Evolutionary conservation across 1,140 invertebrate species (phyloP).

Genomic region (Drosophila pandora): DNA sequence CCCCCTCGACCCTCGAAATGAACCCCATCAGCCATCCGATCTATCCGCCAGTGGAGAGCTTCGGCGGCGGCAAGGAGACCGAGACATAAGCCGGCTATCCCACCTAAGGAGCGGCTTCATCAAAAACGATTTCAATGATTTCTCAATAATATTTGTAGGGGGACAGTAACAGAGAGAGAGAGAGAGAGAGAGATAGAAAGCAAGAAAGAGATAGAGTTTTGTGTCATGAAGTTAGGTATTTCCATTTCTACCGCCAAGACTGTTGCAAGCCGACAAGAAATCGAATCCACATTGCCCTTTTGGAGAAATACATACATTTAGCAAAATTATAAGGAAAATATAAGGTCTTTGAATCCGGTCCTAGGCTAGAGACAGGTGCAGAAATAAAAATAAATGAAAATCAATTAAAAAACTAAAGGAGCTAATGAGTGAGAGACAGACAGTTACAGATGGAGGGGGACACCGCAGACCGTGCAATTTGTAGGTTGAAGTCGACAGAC

Average conservation of each 20-base stretch:
- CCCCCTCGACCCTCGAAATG: conserved; percentile 93
- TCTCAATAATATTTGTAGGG: conserved; percentile 78
- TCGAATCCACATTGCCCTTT: conserved; percentile 27
- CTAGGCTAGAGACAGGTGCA: conserved; percentile 37
- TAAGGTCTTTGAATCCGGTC: conserved; percentile 28
- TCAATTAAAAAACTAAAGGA: neutral
- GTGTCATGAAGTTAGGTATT: conserved; percentile 52
- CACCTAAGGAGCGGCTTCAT: conserved; percentile 17
- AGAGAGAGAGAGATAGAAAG: conserved; percentile 9
- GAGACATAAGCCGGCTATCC: conserved; percentile 86
- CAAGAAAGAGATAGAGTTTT: conserved; percentile 12
- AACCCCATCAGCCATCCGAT: conserved; percentile 86
- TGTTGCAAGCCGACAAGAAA: conserved; percentile 21
- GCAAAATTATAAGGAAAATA: conserved; percentile 41
- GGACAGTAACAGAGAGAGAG: conserved; percentile 28
- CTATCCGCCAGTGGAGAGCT: conserved; percentile 91
- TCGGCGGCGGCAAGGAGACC: conserved; percentile 89
- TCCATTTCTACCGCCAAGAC: conserved; percentile 44
- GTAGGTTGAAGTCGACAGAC: conserved; percentile 67
- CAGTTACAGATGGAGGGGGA: conserved; percentile 20
- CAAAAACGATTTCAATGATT: conserved; percentile 80
- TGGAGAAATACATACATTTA: conserved; percentile 45
- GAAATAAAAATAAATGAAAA: neutral
- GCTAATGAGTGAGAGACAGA: conserved; percentile 28
- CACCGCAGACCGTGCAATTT: conserved; percentile 77